These are phyloP conservation scores for Onychostruthus taczanowskii DNA, from an alignment of 2,113 vertebrate genomes.

Conservation along the genomic window DNA sequence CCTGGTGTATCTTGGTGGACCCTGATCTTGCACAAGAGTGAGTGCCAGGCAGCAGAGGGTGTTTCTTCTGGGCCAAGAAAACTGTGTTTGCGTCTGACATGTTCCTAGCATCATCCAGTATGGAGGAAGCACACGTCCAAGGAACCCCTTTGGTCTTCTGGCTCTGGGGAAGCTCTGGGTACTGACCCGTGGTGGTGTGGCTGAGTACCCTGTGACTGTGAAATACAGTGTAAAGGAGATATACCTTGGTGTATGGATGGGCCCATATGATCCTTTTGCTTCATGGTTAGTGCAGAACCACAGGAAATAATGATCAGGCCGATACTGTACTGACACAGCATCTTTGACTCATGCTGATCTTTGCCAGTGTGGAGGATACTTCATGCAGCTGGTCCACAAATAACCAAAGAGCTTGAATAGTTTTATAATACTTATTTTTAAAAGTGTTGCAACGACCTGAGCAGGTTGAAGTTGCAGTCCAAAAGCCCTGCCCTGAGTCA, in stretches of 20 bases:
- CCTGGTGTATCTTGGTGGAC: neutral
- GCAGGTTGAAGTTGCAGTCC: neutral
- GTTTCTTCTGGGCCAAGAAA: neutral
- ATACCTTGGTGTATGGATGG: neutral
- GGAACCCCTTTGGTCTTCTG: neutral
- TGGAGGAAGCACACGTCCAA: neutral
- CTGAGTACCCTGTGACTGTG: neutral
- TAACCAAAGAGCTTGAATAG: neutral
- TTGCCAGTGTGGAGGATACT: neutral
- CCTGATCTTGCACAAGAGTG: fast-evolving
- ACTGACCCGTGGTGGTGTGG: neutral
- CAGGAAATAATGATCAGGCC: neutral
- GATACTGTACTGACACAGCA: neutral
- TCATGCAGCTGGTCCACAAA: neutral
- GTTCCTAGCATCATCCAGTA: neutral
- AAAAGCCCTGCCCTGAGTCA: neutral
- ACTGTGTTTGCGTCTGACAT: neutral
- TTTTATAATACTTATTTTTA: neutral
- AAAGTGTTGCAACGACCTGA: neutral
- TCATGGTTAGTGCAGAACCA: neutral
- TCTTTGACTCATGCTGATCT: neutral
- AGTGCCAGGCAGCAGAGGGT: neutral
- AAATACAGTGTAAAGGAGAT: fast-evolving
- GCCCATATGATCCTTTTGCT: neutral
- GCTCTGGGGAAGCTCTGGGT: neutral